phyloP scores from a whole-genome alignment of 30 jellyfish, hydroid and myxozoan species.

The Hydractinia echinata region DNA sequence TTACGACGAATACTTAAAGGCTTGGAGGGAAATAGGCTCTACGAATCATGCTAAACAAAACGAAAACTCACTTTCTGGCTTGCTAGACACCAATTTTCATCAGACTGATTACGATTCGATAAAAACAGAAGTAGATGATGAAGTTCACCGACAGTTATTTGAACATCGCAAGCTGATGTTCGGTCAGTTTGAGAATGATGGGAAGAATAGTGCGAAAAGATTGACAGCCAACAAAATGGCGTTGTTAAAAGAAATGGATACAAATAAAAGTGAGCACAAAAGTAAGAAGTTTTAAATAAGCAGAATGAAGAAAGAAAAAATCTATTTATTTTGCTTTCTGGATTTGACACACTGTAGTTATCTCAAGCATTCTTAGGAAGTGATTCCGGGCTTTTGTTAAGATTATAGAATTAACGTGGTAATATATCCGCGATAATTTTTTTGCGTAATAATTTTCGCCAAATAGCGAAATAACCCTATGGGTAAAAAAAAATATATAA shows the following conservation, averaged over 20 bases:
- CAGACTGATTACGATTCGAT: not conserved
- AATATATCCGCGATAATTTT: no score
- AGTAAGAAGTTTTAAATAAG: not conserved
- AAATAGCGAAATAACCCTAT: no score
- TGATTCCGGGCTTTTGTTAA: no score
- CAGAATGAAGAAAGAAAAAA: no score
- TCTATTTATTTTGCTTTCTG: no score
- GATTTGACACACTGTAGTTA: no score
- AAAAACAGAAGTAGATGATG: not conserved
- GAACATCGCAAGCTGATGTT: constrained; percentile 18
- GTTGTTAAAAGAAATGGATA: constrained; percentile 2
- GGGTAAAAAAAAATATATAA: no score
- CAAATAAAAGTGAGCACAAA: not conserved
- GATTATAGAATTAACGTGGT: no score
- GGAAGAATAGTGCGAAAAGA: not conserved
- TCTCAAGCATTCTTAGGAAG: no score
- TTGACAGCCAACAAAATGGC: constrained; percentile 10
- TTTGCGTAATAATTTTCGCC: no score
- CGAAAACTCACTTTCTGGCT: not conserved
- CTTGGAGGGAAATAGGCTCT: not conserved
- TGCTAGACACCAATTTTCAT: not conserved
- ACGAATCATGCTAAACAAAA: not conserved
- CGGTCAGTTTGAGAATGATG: constrained; percentile 18
- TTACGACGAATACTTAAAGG: not conserved
- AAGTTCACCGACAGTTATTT: constrained; percentile 18